phyloP scores from a whole-genome alignment of 2,888 invertebrate genomes.

The Cerastoderma edule region DNA sequence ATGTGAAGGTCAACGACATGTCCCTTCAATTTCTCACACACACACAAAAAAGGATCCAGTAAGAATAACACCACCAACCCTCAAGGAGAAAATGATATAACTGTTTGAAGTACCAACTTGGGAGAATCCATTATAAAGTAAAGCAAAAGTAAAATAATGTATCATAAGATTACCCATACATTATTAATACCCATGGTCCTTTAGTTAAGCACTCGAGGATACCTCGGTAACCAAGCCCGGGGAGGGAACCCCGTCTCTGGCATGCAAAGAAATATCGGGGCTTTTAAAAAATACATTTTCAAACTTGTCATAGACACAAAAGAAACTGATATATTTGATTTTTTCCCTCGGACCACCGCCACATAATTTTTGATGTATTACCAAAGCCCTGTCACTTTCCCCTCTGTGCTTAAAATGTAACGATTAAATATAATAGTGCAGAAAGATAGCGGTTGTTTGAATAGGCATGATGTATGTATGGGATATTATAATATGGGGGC shows the following conservation, averaged over 20 bases:
- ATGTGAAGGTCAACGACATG: no score
- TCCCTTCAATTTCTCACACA: no score
- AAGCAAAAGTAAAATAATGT: no score
- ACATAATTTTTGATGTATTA: conserved; percentile 53
- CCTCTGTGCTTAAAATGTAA: conserved; percentile 38
- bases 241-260: conserved; percentile 30
- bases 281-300: conserved; percentile 58
- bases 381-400: conserved; percentile 40
- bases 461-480: conserved; percentile 56
- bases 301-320: conserved; percentile 56
- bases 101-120: no score
- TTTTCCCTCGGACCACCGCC: conserved; percentile 49
- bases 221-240: conserved; percentile 49
- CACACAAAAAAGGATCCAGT: no score
- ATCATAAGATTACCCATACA: not conserved
- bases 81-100: no score
- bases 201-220: conserved; percentile 37
- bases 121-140: no score
- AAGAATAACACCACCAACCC: no score
- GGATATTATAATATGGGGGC: conserved; percentile 50
- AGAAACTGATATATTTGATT: conserved; percentile 58
- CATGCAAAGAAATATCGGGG: conserved; percentile 49
- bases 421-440: conserved; percentile 58
- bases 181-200: conserved; percentile 7
- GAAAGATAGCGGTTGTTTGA: conserved; percentile 56